Evolutionary conservation across 2,797 vertebrate genomes (phyloP).

Genomic region (Sphenopsis melanotis): DNA sequence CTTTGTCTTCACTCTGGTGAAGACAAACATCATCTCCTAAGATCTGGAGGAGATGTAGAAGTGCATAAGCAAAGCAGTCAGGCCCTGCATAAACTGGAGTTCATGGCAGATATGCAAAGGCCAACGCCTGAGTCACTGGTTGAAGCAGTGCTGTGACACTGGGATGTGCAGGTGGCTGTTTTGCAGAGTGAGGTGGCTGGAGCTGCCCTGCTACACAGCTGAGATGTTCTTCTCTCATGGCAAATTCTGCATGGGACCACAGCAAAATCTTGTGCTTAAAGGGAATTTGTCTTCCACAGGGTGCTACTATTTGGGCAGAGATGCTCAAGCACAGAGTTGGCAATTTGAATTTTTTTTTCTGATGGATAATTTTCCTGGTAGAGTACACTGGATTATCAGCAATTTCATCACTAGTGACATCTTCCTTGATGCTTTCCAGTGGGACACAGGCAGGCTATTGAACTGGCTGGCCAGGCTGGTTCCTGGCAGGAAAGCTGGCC

Average conservation of each 20-base stretch:
- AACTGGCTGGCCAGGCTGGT: background rate
- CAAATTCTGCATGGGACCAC: background rate
- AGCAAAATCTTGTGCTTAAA: background rate
- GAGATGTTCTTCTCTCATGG: background rate
- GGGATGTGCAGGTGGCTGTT: background rate
- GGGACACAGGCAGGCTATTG: background rate
- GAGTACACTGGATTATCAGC: background rate
- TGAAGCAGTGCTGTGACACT: fast-evolving
- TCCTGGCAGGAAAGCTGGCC: background rate
- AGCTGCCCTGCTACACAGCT: background rate
- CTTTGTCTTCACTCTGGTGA: background rate
- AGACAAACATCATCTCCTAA: background rate
- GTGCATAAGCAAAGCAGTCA: background rate
- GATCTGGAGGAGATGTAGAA: background rate
- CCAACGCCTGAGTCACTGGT: fast-evolving
- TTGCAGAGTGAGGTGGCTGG: fast-evolving
- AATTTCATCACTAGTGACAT: background rate
- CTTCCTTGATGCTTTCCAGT: background rate
- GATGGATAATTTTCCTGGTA: background rate
- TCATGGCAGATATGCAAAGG: background rate
- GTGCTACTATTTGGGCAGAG: background rate
- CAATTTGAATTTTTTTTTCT: background rate
- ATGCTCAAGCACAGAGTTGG: fast-evolving
- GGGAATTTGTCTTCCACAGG: background rate
- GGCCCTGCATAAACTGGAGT: background rate